Evolutionary conservation across 2,888 invertebrate genomes (phyloP).

Genomic region (Seira sanloemensis): DNA sequence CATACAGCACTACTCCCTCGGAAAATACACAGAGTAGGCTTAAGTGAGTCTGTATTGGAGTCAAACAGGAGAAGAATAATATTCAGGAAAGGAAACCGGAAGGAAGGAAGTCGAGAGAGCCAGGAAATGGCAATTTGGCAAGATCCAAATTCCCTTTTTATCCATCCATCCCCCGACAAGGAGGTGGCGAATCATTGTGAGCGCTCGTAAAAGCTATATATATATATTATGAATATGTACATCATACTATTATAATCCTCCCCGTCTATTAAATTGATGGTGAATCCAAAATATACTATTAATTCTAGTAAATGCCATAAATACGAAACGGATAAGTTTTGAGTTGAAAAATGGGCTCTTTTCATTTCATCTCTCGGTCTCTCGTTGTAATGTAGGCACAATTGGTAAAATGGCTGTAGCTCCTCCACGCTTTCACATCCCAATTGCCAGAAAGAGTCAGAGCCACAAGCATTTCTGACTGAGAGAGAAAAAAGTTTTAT

Average conservation of each 20-base stretch:
- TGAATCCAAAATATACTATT: background rate
- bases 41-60: background rate
- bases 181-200: background rate
- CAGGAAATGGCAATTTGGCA: conserved; percentile 74
- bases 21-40: background rate
- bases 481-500: background rate
- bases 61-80: conserved; percentile 12
- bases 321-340: too few relatives aligned
- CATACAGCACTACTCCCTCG: too few relatives aligned
- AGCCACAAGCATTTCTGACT: background rate
- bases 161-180: conserved; percentile 38
- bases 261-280: background rate
- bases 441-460: background rate
- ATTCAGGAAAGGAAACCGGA: conserved; percentile 70
- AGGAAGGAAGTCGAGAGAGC: conserved; percentile 74
- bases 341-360: too few relatives aligned
- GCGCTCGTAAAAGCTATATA: background rate
- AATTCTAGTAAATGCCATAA: background rate
- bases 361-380: background rate
- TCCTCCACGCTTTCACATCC: too few relatives aligned
- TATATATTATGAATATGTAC: too few relatives aligned
- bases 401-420: too few relatives aligned
- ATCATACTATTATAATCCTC: background rate
- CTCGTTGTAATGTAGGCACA: too few relatives aligned
- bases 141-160: conserved; percentile 72